Percentiles rank a stretch among this genome's conserved stretches.
These are phyloP conservation scores for Eupithecia centaureata DNA, from an alignment of 2,888 invertebrate genomes.

Conservation along the genomic window DNA sequence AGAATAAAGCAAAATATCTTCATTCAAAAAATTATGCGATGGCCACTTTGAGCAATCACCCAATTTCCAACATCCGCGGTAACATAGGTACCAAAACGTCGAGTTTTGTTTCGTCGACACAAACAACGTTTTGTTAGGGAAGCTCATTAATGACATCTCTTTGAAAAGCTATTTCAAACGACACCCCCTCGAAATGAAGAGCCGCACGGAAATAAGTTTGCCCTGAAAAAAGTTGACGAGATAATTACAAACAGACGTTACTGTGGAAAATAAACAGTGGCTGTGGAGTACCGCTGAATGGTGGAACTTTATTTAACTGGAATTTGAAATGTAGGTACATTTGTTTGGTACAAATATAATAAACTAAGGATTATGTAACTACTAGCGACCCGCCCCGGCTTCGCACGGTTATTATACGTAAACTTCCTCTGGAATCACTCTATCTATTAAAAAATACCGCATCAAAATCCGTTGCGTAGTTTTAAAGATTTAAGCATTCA, in stretches of 20 bases:
- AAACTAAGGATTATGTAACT: no score
- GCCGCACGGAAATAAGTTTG: constrained; percentile 20
- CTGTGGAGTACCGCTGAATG: neutral
- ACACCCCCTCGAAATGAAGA: constrained; percentile 23
- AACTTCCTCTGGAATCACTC: no score
- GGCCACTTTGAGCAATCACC: constrained; percentile 6
- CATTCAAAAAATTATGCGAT: neutral
- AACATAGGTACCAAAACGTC: constrained; percentile 2
- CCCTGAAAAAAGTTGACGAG: constrained; percentile 11
- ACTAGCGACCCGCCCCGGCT: no score
- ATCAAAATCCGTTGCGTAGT: no score
- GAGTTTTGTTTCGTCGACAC: constrained; percentile 16
- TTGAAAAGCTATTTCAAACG: constrained; percentile 25
- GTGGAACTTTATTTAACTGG: no score
- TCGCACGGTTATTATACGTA: no score
- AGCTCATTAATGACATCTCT: constrained; percentile 32
- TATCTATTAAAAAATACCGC: no score
- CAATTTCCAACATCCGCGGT: constrained; percentile 18
- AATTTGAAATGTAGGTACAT: no score
- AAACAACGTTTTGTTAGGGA: constrained; percentile 25
- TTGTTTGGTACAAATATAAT: no score
- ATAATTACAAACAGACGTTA: constrained; percentile 20
- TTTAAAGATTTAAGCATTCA: no score
- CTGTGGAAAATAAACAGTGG: neutral
- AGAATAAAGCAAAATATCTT: neutral